Evolutionary conservation across 2,797 vertebrate genomes (phyloP).

Genomic region (Pampus argenteus): DNA sequence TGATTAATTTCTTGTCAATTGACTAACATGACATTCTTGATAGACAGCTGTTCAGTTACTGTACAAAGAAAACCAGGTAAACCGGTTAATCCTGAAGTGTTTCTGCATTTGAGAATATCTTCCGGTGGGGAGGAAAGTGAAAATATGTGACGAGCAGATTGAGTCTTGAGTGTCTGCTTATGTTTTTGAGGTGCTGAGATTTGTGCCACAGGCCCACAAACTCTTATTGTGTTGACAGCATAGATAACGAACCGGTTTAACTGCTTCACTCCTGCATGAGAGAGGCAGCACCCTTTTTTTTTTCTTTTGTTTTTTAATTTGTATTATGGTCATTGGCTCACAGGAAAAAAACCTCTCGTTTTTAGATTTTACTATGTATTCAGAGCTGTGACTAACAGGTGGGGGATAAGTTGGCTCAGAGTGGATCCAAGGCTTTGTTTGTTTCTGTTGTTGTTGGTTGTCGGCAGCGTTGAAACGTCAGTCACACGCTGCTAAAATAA

Average conservation of each 20-base stretch:
- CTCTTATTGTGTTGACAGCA: slow-evolving; percentile 31
- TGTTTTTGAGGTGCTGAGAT: slow-evolving; percentile 52
- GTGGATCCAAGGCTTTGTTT: slow-evolving; percentile 19
- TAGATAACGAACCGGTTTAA: slow-evolving; percentile 56
- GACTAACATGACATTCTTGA: background rate
- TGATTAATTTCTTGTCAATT: too few relatives aligned
- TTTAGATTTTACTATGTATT: slow-evolving; percentile 32
- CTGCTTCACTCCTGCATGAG: slow-evolving; percentile 42
- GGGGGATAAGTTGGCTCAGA: slow-evolving; percentile 2
- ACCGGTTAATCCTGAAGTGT: background rate
- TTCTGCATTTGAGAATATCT: slow-evolving; percentile 16
- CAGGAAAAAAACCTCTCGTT: slow-evolving; percentile 46
- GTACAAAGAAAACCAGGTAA: background rate
- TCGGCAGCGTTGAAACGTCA: slow-evolving; percentile 16
- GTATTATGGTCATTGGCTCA: slow-evolving; percentile 46
- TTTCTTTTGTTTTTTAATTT: too few relatives aligned
- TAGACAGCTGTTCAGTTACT: background rate
- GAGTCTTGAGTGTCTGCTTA: slow-evolving; percentile 11
- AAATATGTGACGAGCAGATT: slow-evolving; percentile 30
- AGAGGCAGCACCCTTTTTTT: slow-evolving; percentile 17
- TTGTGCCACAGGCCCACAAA: slow-evolving; percentile 6
- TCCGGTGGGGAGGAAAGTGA: background rate
- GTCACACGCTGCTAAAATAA: slow-evolving; percentile 45
- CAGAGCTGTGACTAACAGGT: slow-evolving; percentile 24
- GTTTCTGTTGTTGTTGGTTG: slow-evolving; percentile 16